Base-by-base conservation (phyloP, 1,140 invertebrate species). In the Cyphomyrmex costatus region DNA sequence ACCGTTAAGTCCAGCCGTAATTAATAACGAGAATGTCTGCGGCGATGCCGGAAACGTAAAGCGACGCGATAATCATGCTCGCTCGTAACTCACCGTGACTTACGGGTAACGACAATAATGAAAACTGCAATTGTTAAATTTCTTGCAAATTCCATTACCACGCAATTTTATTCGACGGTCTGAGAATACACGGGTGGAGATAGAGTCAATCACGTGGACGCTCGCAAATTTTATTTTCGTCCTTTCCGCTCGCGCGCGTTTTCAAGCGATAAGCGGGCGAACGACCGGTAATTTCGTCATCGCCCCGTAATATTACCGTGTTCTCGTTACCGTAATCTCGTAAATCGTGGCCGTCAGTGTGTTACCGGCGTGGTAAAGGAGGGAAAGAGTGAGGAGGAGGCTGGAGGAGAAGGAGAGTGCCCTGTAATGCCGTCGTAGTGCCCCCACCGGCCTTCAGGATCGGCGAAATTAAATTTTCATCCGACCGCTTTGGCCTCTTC, bases 401-500 rank as follows among this genome's bases (percentile, higher is more conserved):
- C 12, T 3, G 53, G 33, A n/a, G 33, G 33, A 51, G 66, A 12
- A 53, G 58, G 8, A 60, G 68, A 74, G 24, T 73, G 56, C 68
- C n/a, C 8, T 42, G 79, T 83, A 83, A 83, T 61, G 79, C 79
- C 68, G 68, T 46, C 68, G 56, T 73, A 60, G 79, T 61, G 36
- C 36, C 24, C 24, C 21, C 36, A 70, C 21, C 56, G 60, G 27
- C 61, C 53, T 82, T 42, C 70, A 85, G 76, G 84, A 89, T 90
- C 77, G 85, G 84, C 70, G 85, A 90, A 92, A 93, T 93, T 91
- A 93, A 92, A 93, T 93, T 93, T 92, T 92, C 88, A 92, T 90
- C 76, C 80, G 36, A 88, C 74, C 65, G 83, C 66, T 77, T 65
- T 53, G 53, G 56, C 74, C 65, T 60, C 42, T 51, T 58, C 36